Evolutionary conservation across 2,888 invertebrate species (phyloP), one percentile per base, ranked within the genome.

Genomic region (Eumerus sabulonum): DNA sequence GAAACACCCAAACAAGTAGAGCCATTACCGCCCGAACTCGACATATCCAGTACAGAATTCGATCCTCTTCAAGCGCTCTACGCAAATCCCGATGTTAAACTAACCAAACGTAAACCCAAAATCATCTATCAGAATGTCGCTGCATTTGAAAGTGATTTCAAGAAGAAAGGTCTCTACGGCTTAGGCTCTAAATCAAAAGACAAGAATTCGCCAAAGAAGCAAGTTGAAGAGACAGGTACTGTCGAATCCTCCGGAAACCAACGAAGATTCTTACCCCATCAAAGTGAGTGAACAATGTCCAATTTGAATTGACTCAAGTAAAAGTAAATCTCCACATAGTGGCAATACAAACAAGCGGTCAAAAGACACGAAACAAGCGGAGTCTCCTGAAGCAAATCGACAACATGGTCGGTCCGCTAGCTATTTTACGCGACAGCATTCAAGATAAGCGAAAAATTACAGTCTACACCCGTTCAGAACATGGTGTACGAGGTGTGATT

Each of bases 401-500:
- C 7, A 89, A 88, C 57, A 92, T 93, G 88, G 90, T 91, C 0
- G 89, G 95, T 0, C 95, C 95, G 0, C 87, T 95, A 27, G 89
- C 89, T 0, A 86, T 91, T n/a, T 87, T 95, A 12, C 91, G 89
- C 81, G 90, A 90, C 14, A 94, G 92, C 84, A 76, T 86, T 45
- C 48, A 82, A 0, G 53, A 76, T 1, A 35, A 74, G 7, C 50
- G 59, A 0, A 83, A 83, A 1, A 74, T 89, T 1, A 85, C 84
- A 38, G 84, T 89, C 47, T 92, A 93, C 85, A 95, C 95, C 0
- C 91, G 98, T 62, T 92, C 92, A 83, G 93, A 92, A 18, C 90
- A 90, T 40, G 92, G 93, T 11, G 89, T 97, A 18, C 90, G 97
- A 64, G 97, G 98, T 1, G 92, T 92, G 76, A 92, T 96, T 74